Percentiles rank a stretch among this genome's conserved stretches.
Evolutionary conservation across 2,888 invertebrate species (phyloP).

Genomic region (Spialia ferax): DNA sequence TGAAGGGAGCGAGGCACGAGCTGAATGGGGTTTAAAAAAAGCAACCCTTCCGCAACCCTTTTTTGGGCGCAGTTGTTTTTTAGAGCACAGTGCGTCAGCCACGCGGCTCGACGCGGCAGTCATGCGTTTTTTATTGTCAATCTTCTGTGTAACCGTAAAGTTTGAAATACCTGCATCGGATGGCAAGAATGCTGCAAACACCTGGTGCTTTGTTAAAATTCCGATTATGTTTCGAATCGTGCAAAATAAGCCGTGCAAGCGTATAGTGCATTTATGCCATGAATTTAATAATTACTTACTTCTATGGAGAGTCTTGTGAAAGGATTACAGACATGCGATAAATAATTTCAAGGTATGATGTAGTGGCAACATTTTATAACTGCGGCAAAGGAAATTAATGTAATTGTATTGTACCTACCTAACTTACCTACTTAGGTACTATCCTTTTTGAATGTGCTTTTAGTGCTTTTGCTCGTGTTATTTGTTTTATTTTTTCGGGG

Average conservation of each 20-base stretch:
- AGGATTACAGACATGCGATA: conserved; percentile 12
- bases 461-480: too few species aligned
- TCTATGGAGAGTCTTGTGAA: neutral
- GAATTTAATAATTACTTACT: conserved; percentile 24
- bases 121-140: conserved; percentile 61
- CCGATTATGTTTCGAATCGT: neutral
- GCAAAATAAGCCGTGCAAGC: conserved; percentile 11
- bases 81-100: conserved; percentile 60
- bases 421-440: too few species aligned
- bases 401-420: too few species aligned
- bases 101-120: conserved; percentile 68
- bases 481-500: too few species aligned
- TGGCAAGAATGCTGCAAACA: conserved; percentile 6
- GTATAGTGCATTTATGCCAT: conserved; percentile 21
- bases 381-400: too few species aligned
- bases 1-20: conserved; percentile 55
- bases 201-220: conserved; percentile 37
- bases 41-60: conserved; percentile 81
- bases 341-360: conserved; percentile 24
- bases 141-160: conserved; percentile 12
- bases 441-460: too few species aligned
- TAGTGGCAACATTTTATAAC: too few species aligned
- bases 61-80: conserved; percentile 75
- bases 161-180: conserved; percentile 29
- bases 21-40: conserved; percentile 54